Evolutionary conservation across 2,888 invertebrate genomes (phyloP).

Genomic region (Leistus spinibarbis): DNA sequence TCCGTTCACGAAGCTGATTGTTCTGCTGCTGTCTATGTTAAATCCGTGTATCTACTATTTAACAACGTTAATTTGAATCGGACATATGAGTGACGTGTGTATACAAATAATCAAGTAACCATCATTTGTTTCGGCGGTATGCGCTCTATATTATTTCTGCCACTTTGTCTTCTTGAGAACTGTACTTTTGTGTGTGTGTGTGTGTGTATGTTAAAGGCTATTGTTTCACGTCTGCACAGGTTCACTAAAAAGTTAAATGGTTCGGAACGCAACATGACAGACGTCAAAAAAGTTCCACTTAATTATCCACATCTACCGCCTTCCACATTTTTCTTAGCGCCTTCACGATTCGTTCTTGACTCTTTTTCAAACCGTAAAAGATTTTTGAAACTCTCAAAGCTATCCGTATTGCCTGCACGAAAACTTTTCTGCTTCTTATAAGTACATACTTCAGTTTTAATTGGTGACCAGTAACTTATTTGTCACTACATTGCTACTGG

Average conservation of each 20-base stretch:
- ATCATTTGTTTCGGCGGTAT: slow-evolving; percentile 18
- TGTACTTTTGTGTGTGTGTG: not conserved
- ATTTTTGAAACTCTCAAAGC: not conserved
- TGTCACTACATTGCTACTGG: not conserved
- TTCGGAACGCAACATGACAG: slow-evolving; percentile 24
- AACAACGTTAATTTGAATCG: slow-evolving; percentile 4
- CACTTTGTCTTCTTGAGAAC: too few relatives aligned
- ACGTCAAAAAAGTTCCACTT: slow-evolving; percentile 30
- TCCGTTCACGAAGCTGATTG: not conserved
- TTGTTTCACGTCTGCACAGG: slow-evolving; percentile 12
- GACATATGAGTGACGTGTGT: slow-evolving; percentile 24
- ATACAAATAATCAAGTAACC: slow-evolving; percentile 19
- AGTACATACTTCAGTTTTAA: not conserved
- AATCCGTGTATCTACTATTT: not conserved
- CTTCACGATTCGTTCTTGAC: not conserved
- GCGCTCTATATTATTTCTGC: not conserved
- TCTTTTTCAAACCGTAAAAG: not conserved
- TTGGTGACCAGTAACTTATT: not conserved
- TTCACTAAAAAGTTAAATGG: slow-evolving; percentile 30
- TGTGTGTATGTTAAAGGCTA: not conserved
- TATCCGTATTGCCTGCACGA: not conserved
- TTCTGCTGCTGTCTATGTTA: not conserved
- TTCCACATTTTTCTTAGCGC: slow-evolving; percentile 16
- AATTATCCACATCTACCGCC: slow-evolving; percentile 23
- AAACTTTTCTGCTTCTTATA: too few relatives aligned